Base-by-base conservation (phyloP, 2,888 invertebrate genomes). In the Achlya flavicornis region DNA sequence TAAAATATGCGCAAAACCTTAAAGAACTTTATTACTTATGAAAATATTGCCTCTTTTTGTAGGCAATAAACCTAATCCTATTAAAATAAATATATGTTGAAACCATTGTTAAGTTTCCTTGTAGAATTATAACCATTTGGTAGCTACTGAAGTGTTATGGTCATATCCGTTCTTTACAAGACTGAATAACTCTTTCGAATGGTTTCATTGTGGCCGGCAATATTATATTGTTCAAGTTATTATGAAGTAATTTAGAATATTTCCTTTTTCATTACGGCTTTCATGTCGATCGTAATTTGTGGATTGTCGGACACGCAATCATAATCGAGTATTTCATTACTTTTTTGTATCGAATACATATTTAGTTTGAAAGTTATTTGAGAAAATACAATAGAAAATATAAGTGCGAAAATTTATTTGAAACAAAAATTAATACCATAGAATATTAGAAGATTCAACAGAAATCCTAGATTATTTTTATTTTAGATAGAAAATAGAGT, bases 181-280 rank as follows among this genome's bases (percentile, higher is more conserved):
- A 57, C 14, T 57, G 19, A 60, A 26, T 19, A 53, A 64, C 5
- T n/a, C 58, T 64, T 66, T 64, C 65, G 66, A 81, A 77, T 70
- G 70, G 70, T 72, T 73, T 70, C 70, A 74, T 78, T 76, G 78
- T 71, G 71, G 69, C 66, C 68, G 72, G 73, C 72, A 60, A 41
- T 59, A 38, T 41, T n/a, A 41, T 59, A 81, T 79, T 84, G 79
- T 80, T 77, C 80, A 38, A 71, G 66, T 66, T 80, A 76, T 73
- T 82, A 79, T 83, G 79, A 81, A 84, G 84, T 83, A 79, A 85
- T 86, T 84, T 80, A 78, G 78, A 70, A 81, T 81, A 85, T 86
- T 84, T 84, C 81, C 81, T 76, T 79, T 76, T 83, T 84, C 81
- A 81, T 85, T 84, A 84, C 64, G 72, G 71, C 78, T 80, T 84